Conservation (phyloP, 2,797 vertebrate species). For the Lepidocolaptes lacrymiger region DNA sequence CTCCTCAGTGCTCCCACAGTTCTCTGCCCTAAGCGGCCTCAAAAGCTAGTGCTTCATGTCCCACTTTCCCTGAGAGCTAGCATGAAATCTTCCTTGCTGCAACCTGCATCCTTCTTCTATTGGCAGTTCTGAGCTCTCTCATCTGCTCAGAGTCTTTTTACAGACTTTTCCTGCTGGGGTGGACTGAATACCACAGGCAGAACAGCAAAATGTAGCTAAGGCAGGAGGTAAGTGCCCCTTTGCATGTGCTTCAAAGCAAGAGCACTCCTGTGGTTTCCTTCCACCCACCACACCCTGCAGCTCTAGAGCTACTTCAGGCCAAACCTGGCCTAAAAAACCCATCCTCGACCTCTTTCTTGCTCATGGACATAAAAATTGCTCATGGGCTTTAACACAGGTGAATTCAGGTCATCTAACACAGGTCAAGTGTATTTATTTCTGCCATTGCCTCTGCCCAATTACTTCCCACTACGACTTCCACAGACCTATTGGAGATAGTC, state of each 20-base stretch:
- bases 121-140: neutral
- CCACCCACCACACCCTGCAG: neutral
- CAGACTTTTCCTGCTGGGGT: neutral
- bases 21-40: neutral
- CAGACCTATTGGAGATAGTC: neutral
- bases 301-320: neutral
- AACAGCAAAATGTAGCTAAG: neutral
- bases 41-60: neutral
- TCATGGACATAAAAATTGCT: neutral
- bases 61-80: neutral
- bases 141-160: neutral
- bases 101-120: neutral
- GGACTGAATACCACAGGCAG: neutral
- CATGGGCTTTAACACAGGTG: neutral
- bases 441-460: neutral
- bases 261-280: neutral
- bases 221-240: neutral
- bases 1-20: neutral
- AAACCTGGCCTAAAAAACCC: neutral
- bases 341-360: neutral
- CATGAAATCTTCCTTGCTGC: neutral
- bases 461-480: neutral
- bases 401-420: neutral
- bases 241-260: neutral
- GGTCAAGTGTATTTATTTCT: neutral